phyloP scores from a whole-genome alignment of 2,797 vertebrate genomes.

The Schizothorax lantsangensis region DNA sequence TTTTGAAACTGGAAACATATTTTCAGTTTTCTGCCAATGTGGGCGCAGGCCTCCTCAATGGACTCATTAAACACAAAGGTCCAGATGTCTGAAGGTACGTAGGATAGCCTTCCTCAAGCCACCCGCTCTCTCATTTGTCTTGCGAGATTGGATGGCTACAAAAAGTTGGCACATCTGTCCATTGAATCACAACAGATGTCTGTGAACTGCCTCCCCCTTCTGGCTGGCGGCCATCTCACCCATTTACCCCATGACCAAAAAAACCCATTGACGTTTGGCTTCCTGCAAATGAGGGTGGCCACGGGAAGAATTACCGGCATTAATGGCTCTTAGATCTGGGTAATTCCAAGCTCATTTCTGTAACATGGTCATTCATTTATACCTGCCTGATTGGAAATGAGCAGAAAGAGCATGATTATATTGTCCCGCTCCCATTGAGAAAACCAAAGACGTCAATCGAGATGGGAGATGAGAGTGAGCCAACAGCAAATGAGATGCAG shows the following conservation, averaged over 20 bases:
- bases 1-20: conserved; percentile 53
- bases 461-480: conserved; percentile 10
- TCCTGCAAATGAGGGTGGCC: conserved; percentile 34
- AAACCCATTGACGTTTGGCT: conserved; percentile 5
- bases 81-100: conserved; percentile 55
- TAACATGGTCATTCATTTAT: conserved; percentile 29
- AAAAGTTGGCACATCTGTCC: conserved; percentile 62
- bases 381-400: conserved; percentile 6
- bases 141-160: conserved; percentile 52
- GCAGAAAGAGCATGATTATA: not conserved
- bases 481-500: not conserved
- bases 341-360: conserved; percentile 34
- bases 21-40: conserved; percentile 29
- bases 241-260: conserved; percentile 53
- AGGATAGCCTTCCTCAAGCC: conserved; percentile 40
- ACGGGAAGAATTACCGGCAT: conserved; percentile 11
- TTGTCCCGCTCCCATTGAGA: conserved; percentile 3
- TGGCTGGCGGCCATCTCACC: conserved; percentile 58
- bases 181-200: conserved; percentile 64
- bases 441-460: not conserved
- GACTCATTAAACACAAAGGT: conserved; percentile 50
- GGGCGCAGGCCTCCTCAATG: conserved; percentile 32
- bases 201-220: conserved; percentile 40
- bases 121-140: conserved; percentile 61
- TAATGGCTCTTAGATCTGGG: conserved; percentile 23